phyloP scores from a whole-genome alignment of 2,797 vertebrate species.

The Typhlichthys eigenmanni region DNA sequence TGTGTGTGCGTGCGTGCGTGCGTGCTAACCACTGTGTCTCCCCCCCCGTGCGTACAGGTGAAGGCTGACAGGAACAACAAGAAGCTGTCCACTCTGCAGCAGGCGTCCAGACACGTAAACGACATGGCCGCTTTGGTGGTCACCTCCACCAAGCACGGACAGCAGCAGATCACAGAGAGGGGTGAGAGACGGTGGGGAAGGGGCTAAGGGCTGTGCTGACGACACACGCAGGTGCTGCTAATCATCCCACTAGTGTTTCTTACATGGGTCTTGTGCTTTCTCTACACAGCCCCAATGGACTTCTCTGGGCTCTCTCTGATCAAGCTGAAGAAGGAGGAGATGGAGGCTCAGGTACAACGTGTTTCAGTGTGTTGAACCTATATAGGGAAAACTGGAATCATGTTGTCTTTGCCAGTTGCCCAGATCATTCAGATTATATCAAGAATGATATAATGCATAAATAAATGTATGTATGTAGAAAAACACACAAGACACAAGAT shows the following conservation, averaged over 20 bases:
- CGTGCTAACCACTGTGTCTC: not conserved
- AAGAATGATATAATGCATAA: too few species aligned
- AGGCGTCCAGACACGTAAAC: slow-evolving; percentile 88
- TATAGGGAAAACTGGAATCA: not conserved
- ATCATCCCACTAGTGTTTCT: not conserved
- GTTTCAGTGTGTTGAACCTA: not conserved
- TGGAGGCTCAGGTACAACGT: slow-evolving; percentile 90
- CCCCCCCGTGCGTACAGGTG: slow-evolving; percentile 75
- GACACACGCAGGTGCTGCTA: not conserved
- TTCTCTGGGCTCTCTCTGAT: slow-evolving; percentile 93
- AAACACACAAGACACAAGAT: too few species aligned
- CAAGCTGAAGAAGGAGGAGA: slow-evolving; percentile 95
- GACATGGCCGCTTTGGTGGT: slow-evolving; percentile 90
- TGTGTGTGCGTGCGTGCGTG: not conserved
- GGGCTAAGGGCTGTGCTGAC: not conserved
- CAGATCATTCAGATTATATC: too few species aligned
- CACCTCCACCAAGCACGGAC: slow-evolving; percentile 90
- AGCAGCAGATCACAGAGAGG: slow-evolving; percentile 85
- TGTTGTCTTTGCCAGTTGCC: not conserved
- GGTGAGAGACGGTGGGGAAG: slow-evolving; percentile 62
- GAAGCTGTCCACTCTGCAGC: slow-evolving; percentile 86
- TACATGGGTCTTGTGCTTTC: not conserved
- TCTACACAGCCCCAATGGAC: slow-evolving; percentile 88
- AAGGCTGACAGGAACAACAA: slow-evolving; percentile 89
- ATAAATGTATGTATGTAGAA: too few species aligned